Percentiles rank a stretch among this genome's conserved stretches.
phyloP scores from a whole-genome alignment of 2,888 invertebrate genomes.

The Athalia cordata region DNA sequence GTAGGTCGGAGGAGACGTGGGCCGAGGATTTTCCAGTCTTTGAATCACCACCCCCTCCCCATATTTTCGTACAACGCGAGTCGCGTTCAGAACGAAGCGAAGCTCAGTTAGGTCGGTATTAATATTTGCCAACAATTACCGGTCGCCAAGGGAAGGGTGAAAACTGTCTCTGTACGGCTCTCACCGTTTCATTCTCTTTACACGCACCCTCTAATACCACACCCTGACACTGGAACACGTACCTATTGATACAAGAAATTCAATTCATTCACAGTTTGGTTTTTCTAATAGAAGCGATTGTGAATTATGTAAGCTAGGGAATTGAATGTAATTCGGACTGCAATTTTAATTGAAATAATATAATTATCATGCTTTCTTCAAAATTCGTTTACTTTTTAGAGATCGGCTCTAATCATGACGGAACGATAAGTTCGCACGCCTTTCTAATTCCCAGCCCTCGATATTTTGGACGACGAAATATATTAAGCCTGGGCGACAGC shows the following conservation, averaged over 20 bases:
- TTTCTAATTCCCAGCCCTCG: neutral
- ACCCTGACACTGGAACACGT: constrained; percentile 64
- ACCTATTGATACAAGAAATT: constrained; percentile 55
- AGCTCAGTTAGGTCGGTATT: constrained; percentile 61
- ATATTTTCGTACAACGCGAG: too few species aligned
- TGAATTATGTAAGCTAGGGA: neutral
- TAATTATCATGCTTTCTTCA: too few species aligned
- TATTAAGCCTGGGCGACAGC: neutral
- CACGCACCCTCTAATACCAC: constrained; percentile 68
- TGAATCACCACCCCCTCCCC: constrained; percentile 54
- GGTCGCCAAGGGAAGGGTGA: constrained; percentile 50
- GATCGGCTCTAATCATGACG: too few species aligned
- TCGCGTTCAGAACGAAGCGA: constrained; percentile 48
- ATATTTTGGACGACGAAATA: neutral
- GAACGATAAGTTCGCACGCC: too few species aligned
- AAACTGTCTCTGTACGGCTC: constrained; percentile 34
- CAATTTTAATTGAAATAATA: too few species aligned
- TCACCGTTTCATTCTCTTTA: constrained; percentile 7
- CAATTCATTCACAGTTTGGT: constrained; percentile 45
- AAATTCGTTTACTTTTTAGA: too few species aligned
- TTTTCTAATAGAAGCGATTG: neutral
- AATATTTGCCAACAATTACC: constrained; percentile 73
- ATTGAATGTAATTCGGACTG: neutral
- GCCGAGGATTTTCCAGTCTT: constrained; percentile 62
- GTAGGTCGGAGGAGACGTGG: constrained; percentile 61